Conservation (phyloP, 2,888 invertebrate genomes). For the Ormyrus nitidulus region DNA sequence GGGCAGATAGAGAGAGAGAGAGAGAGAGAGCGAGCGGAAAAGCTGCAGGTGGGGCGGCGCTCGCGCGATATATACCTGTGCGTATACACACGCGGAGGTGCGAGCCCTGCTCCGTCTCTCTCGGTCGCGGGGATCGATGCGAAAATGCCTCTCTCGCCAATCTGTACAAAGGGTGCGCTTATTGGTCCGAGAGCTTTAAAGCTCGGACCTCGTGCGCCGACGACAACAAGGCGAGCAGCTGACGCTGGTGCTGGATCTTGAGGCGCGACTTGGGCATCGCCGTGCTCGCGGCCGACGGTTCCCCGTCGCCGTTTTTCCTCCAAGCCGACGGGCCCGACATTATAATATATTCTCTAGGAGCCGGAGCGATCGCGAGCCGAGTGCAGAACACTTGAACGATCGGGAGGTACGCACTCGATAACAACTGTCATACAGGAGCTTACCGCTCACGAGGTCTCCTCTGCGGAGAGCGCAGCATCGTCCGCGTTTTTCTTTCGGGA, state of each 20-base stretch:
- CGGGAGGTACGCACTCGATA: too few species aligned
- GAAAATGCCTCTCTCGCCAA: not conserved
- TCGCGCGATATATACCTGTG: not conserved
- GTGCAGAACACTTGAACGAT: too few species aligned
- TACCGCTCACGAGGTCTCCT: too few species aligned
- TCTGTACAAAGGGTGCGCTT: not conserved
- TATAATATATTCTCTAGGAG: too few species aligned
- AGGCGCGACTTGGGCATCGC: conserved; percentile 39
- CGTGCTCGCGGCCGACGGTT: not conserved
- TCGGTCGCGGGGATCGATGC: conserved; percentile 18
- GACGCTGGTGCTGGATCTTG: conserved; percentile 14
- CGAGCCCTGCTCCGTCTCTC: not conserved
- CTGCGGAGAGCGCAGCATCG: too few species aligned
- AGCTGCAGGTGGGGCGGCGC: not conserved
- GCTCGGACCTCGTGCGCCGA: not conserved
- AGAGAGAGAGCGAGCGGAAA: too few species aligned
- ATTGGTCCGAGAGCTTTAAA: conserved; percentile 2
- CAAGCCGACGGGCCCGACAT: not conserved
- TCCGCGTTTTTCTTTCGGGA: too few species aligned
- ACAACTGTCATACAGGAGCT: too few species aligned
- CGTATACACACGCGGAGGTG: not conserved
- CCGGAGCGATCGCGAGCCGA: too few species aligned
- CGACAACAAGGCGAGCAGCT: not conserved
- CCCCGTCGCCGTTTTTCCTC: not conserved
- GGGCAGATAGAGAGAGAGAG: too few species aligned